These are phyloP conservation scores for Luffia ferchaultella DNA, from an alignment of 2,888 invertebrate species.

Conservation along the genomic window DNA sequence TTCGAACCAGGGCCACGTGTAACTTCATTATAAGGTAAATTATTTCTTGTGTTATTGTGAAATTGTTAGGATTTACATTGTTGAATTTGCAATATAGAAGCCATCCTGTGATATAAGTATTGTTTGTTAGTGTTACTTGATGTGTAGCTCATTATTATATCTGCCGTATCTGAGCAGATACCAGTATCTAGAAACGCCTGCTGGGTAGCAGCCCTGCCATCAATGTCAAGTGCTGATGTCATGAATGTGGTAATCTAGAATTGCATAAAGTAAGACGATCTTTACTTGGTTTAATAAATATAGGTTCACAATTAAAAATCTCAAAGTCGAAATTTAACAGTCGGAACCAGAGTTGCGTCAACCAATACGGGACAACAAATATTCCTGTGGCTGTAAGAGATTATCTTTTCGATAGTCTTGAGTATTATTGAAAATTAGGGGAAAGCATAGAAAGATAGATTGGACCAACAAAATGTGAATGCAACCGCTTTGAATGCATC, in stretches of 20 bases:
- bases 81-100: background rate
- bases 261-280: slow-evolving; percentile 1
- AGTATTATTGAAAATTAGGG: slow-evolving; percentile 13
- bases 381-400: slow-evolving; percentile 15
- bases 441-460: slow-evolving; percentile 16
- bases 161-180: background rate
- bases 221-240: slow-evolving; percentile 1
- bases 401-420: slow-evolving; percentile 13
- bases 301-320: background rate
- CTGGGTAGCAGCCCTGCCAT: slow-evolving; percentile 1
- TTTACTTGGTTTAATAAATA: background rate
- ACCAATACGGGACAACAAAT: slow-evolving; percentile 16
- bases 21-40: background rate
- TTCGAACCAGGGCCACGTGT: too few relatives aligned
- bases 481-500: slow-evolving; percentile 15
- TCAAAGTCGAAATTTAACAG: slow-evolving; percentile 1
- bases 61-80: background rate
- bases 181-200: background rate
- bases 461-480: slow-evolving; percentile 18
- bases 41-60: background rate
- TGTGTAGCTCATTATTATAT: slow-evolving; percentile 2
- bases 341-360: slow-evolving; percentile 17
- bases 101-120: background rate
- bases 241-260: slow-evolving; percentile 1
- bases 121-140: slow-evolving; percentile 2